Evolutionary conservation across 2,113 vertebrate species (phyloP), one percentile per base, ranked within the genome.

Genomic region (Cynopterus brachyotis): DNA sequence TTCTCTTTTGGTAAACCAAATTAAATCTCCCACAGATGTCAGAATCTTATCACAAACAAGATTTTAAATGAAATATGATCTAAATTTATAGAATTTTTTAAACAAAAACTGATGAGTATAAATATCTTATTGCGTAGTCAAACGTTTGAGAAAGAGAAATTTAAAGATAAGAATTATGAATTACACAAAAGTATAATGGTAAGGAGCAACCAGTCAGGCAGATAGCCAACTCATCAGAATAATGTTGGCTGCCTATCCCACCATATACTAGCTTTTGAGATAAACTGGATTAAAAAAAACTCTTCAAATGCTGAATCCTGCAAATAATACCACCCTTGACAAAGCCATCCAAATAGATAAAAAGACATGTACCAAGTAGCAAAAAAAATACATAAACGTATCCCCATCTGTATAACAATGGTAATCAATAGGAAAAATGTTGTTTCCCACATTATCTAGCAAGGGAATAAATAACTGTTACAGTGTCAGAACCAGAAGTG

Each of bases 41-140:
- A 94, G 20, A 84, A 94, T 17, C n/a, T 73, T 90, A 94, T 26
- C 22, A 92, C 32, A 89, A 94, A 87, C 5, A 55, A 86, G 15
- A 91, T 67, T 94, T 92, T 45, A 83, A 90, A 81, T 40, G 16
- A 94, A 59, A 40, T 26, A 53, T 6, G 6, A 53, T 64, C 35
- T 87, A 26, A 60, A 89, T 75, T 60, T 80, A 78, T 3, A 82
- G 9, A 37, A 84, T 17, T 9, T 19, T 32, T 66, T 35, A 45
- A 96, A 91, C 9, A 86, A 91, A 62, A 87, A 19, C 16, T 75
- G 5, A 37, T 16, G 28, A 35, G 8, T 30, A 17, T 69, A 57
- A 50, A 40, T 3, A 15, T 59, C 5, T 75, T 47, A 50, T 0
- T 57, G 30, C 60, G 1, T 11, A n/a, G 45, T 50, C 59, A 75